Evolutionary conservation across 2,888 invertebrate species (phyloP), one percentile per base, ranked within the genome.

Genomic region (Isotomurus palustris): DNA sequence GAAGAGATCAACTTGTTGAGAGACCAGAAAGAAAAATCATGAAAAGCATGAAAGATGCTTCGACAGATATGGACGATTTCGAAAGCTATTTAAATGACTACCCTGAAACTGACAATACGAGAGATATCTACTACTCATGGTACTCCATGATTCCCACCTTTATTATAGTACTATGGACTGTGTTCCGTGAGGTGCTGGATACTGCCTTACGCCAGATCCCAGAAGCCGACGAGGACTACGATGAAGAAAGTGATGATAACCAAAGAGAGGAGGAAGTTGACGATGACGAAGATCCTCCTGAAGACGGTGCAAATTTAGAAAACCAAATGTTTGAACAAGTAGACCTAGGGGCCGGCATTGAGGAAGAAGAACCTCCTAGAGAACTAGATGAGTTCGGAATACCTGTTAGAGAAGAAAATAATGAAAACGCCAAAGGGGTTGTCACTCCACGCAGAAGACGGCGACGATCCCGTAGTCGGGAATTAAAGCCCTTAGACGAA

Each of bases 1-100:
- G 4, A 8, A 22, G 43, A 5, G 58, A 54, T 27, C 58, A 61
- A 35, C 51, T 61, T 8, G 51, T 61, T 45, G 61, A 61, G 17
- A 27, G 58, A 22, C 58, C 55, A 8, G 64, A 64, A n/a, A 50
- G 59, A 56, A 41, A 65, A 25, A 61, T 68, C 1, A 50, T 60
- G 22, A 62, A 63, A 17, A 58, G 57, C 44, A 45, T 62, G 4
- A 44, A 62, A 24, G 61, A 69, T 51, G 65, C 57, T 10, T 25
- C 59, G 21, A 65, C 65, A 8, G 65, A 65, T 40, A 69, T 68
- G 51, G 60, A 65, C 44, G 69, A 66, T 43, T 67, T 69, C 43
- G 62, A 67, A 54, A 64, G 62, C 14, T 67, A 60, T 59, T 50
- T 64, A 40, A 25, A 38, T n/a, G 50, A 27, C 4, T 32, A 14